Evolutionary conservation across 2,888 invertebrate genomes (phyloP).

Genomic region (Tetragnatha montana): DNA sequence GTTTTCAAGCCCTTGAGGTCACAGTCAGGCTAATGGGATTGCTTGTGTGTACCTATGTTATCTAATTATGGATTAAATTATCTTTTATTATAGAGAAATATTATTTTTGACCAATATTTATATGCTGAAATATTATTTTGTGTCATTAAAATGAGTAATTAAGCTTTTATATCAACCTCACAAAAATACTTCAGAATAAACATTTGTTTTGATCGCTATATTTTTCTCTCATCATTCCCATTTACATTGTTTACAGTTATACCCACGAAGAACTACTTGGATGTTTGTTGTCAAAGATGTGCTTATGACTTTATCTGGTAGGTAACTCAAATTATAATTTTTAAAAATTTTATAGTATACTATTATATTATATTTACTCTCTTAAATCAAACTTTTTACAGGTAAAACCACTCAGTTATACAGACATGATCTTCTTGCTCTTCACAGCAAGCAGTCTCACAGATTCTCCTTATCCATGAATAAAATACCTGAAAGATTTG

Average conservation of each 20-base stretch:
- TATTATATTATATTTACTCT: slow-evolving; percentile 34
- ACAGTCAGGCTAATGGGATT: no score
- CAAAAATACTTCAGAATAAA: no score
- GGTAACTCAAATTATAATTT: not conserved
- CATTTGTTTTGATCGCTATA: no score
- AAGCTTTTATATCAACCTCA: no score
- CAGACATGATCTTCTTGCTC: slow-evolving; percentile 92
- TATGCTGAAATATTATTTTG: no score
- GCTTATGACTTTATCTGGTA: slow-evolving; percentile 95
- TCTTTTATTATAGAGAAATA: no score
- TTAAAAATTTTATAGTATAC: not conserved
- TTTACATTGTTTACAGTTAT: slow-evolving; percentile 80
- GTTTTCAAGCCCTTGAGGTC: no score
- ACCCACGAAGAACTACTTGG: slow-evolving; percentile 96
- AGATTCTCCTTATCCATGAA: slow-evolving; percentile 83
- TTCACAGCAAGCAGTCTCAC: slow-evolving; percentile 81
- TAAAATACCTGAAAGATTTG: slow-evolving; percentile 92
- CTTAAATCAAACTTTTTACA: slow-evolving; percentile 4
- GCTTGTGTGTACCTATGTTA: no score
- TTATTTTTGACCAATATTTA: no score
- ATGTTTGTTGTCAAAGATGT: slow-evolving; percentile 99
- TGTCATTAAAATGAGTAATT: no score
- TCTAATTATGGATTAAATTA: no score
- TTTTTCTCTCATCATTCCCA: no score
- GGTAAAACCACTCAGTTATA: slow-evolving; percentile 94